phyloP scores from a whole-genome alignment of 2,113 vertebrate genomes.

The Nanorana parkeri region DNA sequence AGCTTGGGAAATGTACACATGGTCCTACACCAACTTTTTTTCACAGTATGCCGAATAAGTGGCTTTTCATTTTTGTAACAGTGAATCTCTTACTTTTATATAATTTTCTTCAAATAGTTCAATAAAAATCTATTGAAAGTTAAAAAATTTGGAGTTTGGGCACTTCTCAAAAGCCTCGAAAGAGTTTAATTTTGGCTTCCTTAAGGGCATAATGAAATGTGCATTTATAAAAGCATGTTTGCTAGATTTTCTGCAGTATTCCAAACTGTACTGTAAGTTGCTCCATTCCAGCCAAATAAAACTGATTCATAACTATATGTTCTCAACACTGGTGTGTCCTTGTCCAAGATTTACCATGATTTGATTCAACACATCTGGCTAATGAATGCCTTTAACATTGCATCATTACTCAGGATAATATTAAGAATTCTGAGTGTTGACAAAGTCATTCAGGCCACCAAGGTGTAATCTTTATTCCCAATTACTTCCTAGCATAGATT shows the following conservation, averaged over 20 bases:
- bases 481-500: neutral
- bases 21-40: no score
- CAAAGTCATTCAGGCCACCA: conserved; percentile 57
- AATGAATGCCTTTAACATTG: conserved; percentile 50
- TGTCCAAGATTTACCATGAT: conserved; percentile 34
- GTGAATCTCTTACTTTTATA: no score
- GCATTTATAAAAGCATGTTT: neutral
- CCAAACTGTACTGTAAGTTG: neutral
- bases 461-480: neutral
- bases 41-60: no score
- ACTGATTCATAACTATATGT: conserved; percentile 20
- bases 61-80: no score
- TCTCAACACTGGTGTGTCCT: conserved; percentile 13
- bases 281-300: conserved; percentile 2
- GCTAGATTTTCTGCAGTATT: neutral
- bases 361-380: conserved; percentile 56
- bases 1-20: no score
- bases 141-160: no score
- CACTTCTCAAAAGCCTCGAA: no score
- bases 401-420: conserved; percentile 56
- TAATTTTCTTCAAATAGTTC: no score
- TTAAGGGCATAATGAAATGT: neutral
- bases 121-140: no score
- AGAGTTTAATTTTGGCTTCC: no score
- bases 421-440: conserved; percentile 54